phyloP scores from a whole-genome alignment of 2,113 vertebrate genomes.

The Micromys minutus region DNA sequence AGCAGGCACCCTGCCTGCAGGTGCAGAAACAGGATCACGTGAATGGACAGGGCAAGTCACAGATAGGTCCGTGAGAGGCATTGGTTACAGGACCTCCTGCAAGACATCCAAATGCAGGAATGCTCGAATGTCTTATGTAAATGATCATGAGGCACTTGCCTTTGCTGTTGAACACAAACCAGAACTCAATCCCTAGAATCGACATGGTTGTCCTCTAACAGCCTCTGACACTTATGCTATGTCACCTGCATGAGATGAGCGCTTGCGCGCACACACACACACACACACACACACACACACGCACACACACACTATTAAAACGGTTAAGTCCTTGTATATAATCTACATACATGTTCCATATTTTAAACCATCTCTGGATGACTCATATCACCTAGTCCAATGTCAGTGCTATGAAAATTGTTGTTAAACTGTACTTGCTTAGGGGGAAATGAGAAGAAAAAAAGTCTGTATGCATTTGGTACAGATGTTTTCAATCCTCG shows the following conservation, averaged over 20 bases:
- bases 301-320: background rate
- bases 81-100: background rate
- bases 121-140: background rate
- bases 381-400: background rate
- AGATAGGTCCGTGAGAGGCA: too few relatives aligned
- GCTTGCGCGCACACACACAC: background rate
- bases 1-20: slow-evolving; percentile 7
- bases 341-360: background rate
- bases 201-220: background rate
- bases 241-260: background rate
- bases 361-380: background rate
- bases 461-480: background rate
- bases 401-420: background rate
- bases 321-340: background rate
- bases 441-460: background rate
- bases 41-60: background rate
- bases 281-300: background rate
- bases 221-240: background rate
- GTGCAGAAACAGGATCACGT: background rate
- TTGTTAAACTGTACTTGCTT: background rate
- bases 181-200: too few relatives aligned
- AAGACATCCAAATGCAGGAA: background rate
- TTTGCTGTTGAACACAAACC: background rate
- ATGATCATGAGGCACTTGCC: background rate
- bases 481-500: background rate